These are phyloP conservation scores for Phrynocephalus forsythii DNA, from an alignment of 2,797 vertebrate species.

Conservation along the genomic window DNA sequence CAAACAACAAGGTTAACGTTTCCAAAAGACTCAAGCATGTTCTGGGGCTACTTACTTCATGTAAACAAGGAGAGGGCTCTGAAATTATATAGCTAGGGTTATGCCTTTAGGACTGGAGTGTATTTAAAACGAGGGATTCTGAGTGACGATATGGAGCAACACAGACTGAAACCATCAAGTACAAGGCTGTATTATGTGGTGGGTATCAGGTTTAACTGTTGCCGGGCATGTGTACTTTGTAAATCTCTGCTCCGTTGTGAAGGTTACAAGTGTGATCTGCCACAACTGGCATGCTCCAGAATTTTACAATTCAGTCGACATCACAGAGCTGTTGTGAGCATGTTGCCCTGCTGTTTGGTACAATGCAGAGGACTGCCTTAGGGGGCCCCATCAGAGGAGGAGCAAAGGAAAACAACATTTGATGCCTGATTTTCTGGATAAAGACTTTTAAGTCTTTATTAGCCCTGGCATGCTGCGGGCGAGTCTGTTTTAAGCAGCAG, in stretches of 20 bases:
- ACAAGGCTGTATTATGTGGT: neutral
- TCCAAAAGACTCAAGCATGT: neutral
- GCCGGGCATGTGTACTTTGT: neutral
- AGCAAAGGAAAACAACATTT: neutral
- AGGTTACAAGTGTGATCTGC: neutral
- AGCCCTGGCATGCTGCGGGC: no score
- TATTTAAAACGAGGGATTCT: neutral
- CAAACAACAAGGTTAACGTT: neutral
- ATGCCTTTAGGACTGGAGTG: neutral
- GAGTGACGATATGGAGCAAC: neutral
- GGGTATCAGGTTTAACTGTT: neutral
- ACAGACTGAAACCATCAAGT: neutral
- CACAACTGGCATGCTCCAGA: neutral
- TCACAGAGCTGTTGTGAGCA: neutral
- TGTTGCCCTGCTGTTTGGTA: neutral
- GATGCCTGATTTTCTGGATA: neutral
- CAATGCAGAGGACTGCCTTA: no score
- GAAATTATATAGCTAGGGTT: neutral
- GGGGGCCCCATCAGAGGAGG: no score
- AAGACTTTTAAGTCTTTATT: neutral
- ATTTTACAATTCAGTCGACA: neutral
- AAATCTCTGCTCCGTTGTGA: neutral
- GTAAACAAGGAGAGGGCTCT: constrained; percentile 1
- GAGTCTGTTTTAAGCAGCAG: neutral
- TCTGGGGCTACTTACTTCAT: constrained; percentile 1